Percentiles rank a stretch among this genome's conserved stretches.
These are phyloP conservation scores for Ciconia nigra DNA, from an alignment of 2,797 vertebrate genomes.

Conservation along the genomic window DNA sequence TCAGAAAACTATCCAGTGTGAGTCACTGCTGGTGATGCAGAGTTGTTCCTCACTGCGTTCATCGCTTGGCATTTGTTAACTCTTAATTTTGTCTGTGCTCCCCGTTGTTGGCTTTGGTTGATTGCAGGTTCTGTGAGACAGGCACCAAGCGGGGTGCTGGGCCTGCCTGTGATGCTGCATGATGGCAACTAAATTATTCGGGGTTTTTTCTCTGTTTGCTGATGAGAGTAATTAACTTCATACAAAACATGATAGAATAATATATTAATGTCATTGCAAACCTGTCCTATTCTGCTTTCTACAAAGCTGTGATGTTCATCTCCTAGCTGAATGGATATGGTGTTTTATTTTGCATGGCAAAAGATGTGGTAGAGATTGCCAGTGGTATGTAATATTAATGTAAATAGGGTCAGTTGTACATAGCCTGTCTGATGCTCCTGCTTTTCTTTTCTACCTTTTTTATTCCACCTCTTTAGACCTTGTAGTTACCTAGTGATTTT, in stretches of 20 bases:
- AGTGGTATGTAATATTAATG: not conserved
- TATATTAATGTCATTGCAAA: not conserved
- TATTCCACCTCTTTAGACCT: slow-evolving; percentile 40
- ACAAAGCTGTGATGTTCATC: not conserved
- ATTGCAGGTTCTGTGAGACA: not conserved
- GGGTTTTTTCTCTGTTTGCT: not conserved
- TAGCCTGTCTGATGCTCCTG: slow-evolving; percentile 8
- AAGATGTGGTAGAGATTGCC: not conserved
- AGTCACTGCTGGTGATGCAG: not conserved
- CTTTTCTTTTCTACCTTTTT: slow-evolving; percentile 58
- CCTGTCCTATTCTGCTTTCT: not conserved
- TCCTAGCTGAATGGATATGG: not conserved
- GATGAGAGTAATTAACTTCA: not conserved
- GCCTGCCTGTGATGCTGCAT: not conserved
- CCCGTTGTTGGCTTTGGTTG: not conserved
- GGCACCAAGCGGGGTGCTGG: not conserved
- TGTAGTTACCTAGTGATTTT: slow-evolving; percentile 66
- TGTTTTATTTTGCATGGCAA: not conserved
- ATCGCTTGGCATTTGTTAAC: not conserved
- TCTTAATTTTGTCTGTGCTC: not conserved
- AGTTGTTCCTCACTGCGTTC: not conserved
- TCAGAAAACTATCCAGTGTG: not conserved
- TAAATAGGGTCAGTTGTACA: slow-evolving; percentile 23
- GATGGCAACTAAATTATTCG: not conserved
- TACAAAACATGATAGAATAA: not conserved